These are phyloP conservation scores for Drosophila yooni DNA, from an alignment of 2,888 invertebrate species.

Conservation along the genomic window DNA sequence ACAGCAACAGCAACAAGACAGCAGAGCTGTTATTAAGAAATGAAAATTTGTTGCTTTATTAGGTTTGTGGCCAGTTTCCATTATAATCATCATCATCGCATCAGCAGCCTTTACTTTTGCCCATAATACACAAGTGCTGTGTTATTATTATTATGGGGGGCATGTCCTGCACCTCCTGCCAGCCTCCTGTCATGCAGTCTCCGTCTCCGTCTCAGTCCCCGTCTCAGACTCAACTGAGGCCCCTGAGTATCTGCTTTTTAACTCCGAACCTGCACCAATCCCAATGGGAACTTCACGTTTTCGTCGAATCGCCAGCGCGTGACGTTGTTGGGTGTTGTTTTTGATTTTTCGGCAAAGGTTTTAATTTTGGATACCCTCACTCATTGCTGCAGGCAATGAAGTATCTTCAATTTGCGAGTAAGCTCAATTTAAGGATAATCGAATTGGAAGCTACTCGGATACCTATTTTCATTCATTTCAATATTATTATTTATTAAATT, in stretches of 20 bases:
- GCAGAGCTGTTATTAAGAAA: constrained; percentile 70
- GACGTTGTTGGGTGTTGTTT: constrained; percentile 40
- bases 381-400: background rate
- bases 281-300: constrained; percentile 56
- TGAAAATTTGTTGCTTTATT: constrained; percentile 81
- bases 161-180: constrained; percentile 55
- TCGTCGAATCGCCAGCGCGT: constrained; percentile 56
- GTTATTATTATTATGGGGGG: constrained; percentile 50
- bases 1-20: background rate
- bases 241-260: background rate
- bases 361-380: constrained; percentile 39
- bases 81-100: constrained; percentile 54
- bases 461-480: background rate
- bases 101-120: constrained; percentile 56
- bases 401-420: background rate
- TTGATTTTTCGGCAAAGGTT: constrained; percentile 40
- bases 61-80: constrained; percentile 45
- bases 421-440: no score
- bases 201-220: constrained; percentile 2
- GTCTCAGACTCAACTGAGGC: background rate
- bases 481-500: no score
- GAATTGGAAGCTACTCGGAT: background rate
- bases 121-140: constrained; percentile 50
- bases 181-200: constrained; percentile 57
- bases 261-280: constrained; percentile 7